Percentiles rank a stretch among this genome's conserved stretches.
Conservation (phyloP, 2,797 vertebrate species). For the Myioborus miniatus region DNA sequence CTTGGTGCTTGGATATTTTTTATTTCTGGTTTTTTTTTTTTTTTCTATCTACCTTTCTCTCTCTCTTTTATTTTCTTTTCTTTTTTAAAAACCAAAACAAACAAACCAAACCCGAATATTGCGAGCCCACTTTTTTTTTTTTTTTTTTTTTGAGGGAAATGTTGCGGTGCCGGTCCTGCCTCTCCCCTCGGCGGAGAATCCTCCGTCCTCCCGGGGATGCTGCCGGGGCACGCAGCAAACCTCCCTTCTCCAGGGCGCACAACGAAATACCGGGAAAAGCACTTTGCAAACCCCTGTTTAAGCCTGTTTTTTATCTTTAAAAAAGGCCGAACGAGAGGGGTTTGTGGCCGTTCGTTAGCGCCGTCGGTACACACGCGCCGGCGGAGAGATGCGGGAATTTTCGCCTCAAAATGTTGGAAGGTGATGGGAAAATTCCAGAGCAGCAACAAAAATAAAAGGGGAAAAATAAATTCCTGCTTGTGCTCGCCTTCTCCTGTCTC, state of each 20-base stretch:
- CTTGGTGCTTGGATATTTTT: neutral
- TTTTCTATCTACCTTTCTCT: rapidly evolving
- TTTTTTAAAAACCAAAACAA: neutral
- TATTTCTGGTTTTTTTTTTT: rapidly evolving
- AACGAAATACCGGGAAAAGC: neutral
- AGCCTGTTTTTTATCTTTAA: neutral
- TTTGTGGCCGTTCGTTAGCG: neutral
- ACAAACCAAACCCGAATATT: neutral
- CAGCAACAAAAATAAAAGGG: neutral
- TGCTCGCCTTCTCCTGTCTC: neutral
- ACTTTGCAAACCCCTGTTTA: rapidly evolving
- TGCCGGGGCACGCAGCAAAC: neutral
- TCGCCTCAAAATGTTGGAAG: neutral
- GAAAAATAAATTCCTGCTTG: neutral
- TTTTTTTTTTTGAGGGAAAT: neutral
- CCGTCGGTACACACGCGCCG: neutral
- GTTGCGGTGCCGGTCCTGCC: neutral
- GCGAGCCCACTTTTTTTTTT: neutral
- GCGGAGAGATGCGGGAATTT: neutral
- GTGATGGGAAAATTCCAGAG: neutral
- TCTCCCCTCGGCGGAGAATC: neutral
- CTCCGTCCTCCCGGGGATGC: neutral
- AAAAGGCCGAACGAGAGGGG: neutral
- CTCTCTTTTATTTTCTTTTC: rapidly evolving
- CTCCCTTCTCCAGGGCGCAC: neutral